Percentiles rank a stretch among this genome's conserved stretches.
Conservation (phyloP, 2,113 vertebrate genomes). For the Ancistrus triradiatus region DNA sequence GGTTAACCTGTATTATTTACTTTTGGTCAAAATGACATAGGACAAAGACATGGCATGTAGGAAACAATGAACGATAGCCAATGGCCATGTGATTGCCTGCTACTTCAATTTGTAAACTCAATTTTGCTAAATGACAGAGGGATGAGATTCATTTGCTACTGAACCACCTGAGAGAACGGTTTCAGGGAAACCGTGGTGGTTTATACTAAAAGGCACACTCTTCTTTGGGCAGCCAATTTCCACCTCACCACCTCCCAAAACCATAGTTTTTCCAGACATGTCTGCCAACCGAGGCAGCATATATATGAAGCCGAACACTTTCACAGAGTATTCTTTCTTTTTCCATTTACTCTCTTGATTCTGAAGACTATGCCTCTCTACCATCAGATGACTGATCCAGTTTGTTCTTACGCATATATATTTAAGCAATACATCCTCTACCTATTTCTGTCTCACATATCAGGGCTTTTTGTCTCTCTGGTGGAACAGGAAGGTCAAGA, state of each 20-base stretch:
- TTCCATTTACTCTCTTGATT: constrained; percentile 15
- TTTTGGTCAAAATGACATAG: too few species aligned
- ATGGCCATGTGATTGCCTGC: constrained; percentile 28
- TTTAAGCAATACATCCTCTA: not conserved
- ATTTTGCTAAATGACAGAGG: constrained; percentile 52
- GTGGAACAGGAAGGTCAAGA: constrained; percentile 26
- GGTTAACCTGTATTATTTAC: too few species aligned
- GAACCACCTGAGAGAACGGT: not conserved
- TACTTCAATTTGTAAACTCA: constrained; percentile 41
- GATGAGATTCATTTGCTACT: constrained; percentile 44
- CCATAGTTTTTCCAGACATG: constrained; percentile 50
- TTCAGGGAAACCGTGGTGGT: not conserved
- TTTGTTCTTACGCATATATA: not conserved
- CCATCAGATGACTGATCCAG: not conserved
- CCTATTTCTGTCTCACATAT: constrained; percentile 35
- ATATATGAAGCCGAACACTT: not conserved
- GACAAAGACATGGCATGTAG: too few species aligned
- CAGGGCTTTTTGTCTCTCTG: constrained; percentile 47
- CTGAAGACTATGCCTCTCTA: too few species aligned
- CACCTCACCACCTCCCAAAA: constrained; percentile 25
- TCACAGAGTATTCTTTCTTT: constrained; percentile 15
- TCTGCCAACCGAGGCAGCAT: constrained; percentile 15
- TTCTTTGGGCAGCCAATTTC: constrained; percentile 15
- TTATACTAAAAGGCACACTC: not conserved
- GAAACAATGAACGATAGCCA: too few species aligned